Evolutionary conservation across 1,140 invertebrate genomes (phyloP).

Genomic region (Odontomachus brunneus): DNA sequence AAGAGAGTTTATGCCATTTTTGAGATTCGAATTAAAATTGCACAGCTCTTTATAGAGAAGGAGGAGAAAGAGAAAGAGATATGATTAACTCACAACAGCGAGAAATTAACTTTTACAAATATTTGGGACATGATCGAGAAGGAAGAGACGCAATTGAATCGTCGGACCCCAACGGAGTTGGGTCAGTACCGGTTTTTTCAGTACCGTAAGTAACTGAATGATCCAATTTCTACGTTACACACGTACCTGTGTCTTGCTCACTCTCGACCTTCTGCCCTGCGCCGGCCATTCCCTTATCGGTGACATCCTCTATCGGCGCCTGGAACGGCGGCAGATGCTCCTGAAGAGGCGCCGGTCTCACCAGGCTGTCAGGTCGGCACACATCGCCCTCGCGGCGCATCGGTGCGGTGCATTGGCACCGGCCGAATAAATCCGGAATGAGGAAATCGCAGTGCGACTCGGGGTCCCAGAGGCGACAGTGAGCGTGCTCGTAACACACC

Average conservation of each 20-base stretch:
- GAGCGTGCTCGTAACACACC: constrained; percentile 95
- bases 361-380: constrained; percentile 82
- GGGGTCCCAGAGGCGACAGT: constrained; percentile 93
- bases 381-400: constrained; percentile 89
- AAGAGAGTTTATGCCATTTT: too few relatives aligned
- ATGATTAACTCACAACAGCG: too few relatives aligned
- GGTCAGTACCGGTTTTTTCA: too few relatives aligned
- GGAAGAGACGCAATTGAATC: too few relatives aligned
- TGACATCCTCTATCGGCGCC: background rate
- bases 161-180: too few relatives aligned
- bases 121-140: too few relatives aligned
- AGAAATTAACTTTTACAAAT: too few relatives aligned
- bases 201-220: background rate
- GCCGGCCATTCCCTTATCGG: constrained; percentile 33
- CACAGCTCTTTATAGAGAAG: too few relatives aligned
- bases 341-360: constrained; percentile 71
- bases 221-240: background rate
- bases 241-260: constrained; percentile 45
- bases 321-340: background rate
- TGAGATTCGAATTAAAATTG: too few relatives aligned
- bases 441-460: constrained; percentile 95
- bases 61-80: too few relatives aligned
- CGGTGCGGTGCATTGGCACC: constrained; percentile 92
- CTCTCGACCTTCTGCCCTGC: constrained; percentile 52
- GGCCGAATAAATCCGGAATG: constrained; percentile 94